phyloP scores from a whole-genome alignment of 2,113 vertebrate genomes.

The Riparia riparia region DNA sequence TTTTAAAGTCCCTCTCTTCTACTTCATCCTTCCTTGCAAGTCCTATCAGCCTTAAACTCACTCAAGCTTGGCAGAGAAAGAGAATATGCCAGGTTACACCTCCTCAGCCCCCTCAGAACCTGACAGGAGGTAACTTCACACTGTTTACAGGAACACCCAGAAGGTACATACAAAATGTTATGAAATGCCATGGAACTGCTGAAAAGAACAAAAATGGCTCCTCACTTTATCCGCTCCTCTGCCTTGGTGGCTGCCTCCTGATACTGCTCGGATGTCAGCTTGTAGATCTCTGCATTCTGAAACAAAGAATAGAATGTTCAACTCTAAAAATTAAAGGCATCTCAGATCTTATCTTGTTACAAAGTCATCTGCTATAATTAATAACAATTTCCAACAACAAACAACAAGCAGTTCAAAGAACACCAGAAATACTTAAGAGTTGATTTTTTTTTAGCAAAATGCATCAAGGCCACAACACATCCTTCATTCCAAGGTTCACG shows the following conservation, averaged over 20 bases:
- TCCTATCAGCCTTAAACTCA: neutral
- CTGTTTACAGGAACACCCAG: neutral
- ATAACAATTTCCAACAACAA: neutral
- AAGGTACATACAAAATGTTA: neutral
- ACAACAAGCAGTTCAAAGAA: slow-evolving; percentile 17
- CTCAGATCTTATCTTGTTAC: neutral
- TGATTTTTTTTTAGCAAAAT: neutral
- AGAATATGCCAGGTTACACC: neutral
- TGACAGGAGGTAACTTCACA: neutral
- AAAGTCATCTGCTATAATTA: slow-evolving; percentile 18
- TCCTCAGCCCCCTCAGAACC: neutral
- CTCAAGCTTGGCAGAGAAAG: neutral
- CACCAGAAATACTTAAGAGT: neutral
- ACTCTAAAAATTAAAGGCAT: neutral
- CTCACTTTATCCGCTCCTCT: slow-evolving; percentile 87
- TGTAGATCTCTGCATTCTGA: slow-evolving; percentile 90
- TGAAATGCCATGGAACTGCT: neutral
- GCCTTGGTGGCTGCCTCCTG: slow-evolving; percentile 83
- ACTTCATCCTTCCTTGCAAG: neutral
- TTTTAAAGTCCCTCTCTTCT: neutral
- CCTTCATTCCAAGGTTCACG: neutral
- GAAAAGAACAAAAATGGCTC: slow-evolving; percentile 22
- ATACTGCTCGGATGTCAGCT: slow-evolving; percentile 86
- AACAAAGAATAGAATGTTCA: slow-evolving; percentile 49
- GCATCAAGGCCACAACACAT: neutral